Evolutionary conservation across 1,140 invertebrate genomes (phyloP), one percentile per base, ranked within the genome.

Genomic region (Mamestra configurata): DNA sequence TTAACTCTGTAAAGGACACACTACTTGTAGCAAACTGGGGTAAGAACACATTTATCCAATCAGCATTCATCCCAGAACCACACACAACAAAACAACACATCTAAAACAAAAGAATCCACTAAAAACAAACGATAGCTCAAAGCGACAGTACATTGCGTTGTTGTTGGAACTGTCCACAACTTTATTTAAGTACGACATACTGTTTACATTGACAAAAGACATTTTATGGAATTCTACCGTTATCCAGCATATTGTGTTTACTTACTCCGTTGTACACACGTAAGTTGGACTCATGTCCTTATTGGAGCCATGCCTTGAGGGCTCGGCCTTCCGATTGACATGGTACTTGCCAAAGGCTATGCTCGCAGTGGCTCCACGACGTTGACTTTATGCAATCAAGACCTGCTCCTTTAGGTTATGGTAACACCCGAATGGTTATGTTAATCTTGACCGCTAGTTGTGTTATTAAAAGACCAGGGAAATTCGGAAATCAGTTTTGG

Each of bases 171-270:
- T 49, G 40, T 22, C 66, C 40, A 49, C 66, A 70, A 70, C 66
- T 70, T 70, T 70, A 70, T 49, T 70, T 70, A 70, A 70, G 66
- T 70, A 70, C 66, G 49, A 70, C 66, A 15, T 35, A 70, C 40
- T 70, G 66, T 70, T 70, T 70, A 70, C 66, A 61, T 35, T 61
- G 59, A 61, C 22, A 27, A 49, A n/a, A 70, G 66, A 70, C 66
- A 70, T 70, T 49, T 43, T 46, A 70, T 70, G 40, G 66, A 70
- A 70, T 49, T 70, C 66, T 40, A 20, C 37, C 37, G 40, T 70
- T 70, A 70, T 70, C 40, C 66, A 70, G 22, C 40, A 70, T 70
- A 70, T 70, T 70, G 66, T 70, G 66, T 70, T 70, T 70, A 40
- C 66, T 46, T 70, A 70, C 40, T 70, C n/a, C 66, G 40, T 22